Evolutionary conservation across 2,113 vertebrate species (phyloP), one percentile per base, ranked within the genome.

Genomic region (Paracanthobrama guichenoti): DNA sequence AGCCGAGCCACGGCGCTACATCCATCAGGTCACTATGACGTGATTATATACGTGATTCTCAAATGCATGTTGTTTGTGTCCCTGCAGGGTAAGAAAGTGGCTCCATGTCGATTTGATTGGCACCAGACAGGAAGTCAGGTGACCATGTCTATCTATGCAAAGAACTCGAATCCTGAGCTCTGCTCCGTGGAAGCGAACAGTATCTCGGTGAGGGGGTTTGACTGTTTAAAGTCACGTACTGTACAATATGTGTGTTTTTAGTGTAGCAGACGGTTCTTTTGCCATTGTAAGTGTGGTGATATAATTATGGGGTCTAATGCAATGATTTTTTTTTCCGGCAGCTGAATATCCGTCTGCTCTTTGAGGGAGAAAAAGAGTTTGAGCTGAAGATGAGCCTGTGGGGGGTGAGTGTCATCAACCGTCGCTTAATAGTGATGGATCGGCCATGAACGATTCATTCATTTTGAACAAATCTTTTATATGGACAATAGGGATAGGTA

Each of bases 281-380:
- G 14, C 26, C 14, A 16, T 66, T 31, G 5, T 64, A 12, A 13
- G 46, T 48, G 46, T 28, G 24, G 1, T 14, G 28, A 18, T 31
- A 18, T 35, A 8, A 14, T 1, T 4, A 12, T 5, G n/a, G 44
- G 7, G 46, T 48, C 6, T 35, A 3, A 35, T 79, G 6, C n/a
- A 62, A 24, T 16, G 18, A 26, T 76, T 79, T 86, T 59, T 86
- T 59, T n/a, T 28, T 35, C 35, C 9, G 10, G 64, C 66, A 99
- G 97, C 88, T 99, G 87, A 94, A 96, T 91, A 96, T 99, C 24
- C 95, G 94, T 81, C 91, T 99, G 84, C 91, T 96, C 85, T 99
- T 99, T 93, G 97, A 99, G 87, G 95, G 96, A 71, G 96, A 98
- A 81, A 98, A 98, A 86, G 95, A 97, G 88, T 99, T 99, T 93